These are phyloP conservation scores for Lagria hirta DNA, from an alignment of 2,888 invertebrate genomes.

Conservation along the genomic window DNA sequence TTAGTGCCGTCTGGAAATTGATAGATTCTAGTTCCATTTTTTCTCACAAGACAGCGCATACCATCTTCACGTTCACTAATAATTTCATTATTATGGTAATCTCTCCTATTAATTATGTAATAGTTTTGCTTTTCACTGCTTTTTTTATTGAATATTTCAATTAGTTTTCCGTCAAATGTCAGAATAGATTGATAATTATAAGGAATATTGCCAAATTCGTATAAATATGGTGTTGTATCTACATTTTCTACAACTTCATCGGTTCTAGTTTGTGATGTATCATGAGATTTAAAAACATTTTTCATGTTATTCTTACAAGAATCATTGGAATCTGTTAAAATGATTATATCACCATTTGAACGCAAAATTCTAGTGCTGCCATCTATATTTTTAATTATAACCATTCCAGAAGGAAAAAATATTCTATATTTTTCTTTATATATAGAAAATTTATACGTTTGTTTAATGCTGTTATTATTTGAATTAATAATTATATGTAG, in stretches of 20 bases:
- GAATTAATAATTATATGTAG: conserved; percentile 34
- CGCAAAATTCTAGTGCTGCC: conserved; percentile 37
- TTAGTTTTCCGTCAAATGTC: conserved; percentile 35
- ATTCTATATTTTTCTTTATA: conserved; percentile 40
- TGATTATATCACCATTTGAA: conserved; percentile 39
- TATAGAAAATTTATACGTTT: conserved; percentile 26
- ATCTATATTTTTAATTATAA: conserved; percentile 38
- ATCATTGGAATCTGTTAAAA: conserved; percentile 19
- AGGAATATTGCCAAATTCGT: conserved; percentile 30
- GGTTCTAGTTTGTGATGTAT: too few relatives aligned
- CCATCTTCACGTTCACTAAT: conserved; percentile 40
- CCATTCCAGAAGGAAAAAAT: conserved; percentile 36
- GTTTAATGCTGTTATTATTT: conserved; percentile 31
- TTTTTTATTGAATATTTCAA: conserved; percentile 29
- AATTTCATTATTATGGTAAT: conserved; percentile 36
- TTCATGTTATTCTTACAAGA: conserved; percentile 1
- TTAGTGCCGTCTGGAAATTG: conserved; percentile 38
- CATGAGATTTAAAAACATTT: conserved; percentile 3
- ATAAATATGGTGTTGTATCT: too few relatives aligned
- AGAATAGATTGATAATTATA: conserved; percentile 34
- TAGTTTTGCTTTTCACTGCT: conserved; percentile 33
- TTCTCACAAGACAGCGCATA: conserved; percentile 33
- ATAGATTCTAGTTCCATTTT: conserved; percentile 30
- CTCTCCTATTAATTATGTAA: conserved; percentile 30
- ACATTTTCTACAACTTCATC: too few relatives aligned